Conservation (phyloP, 1,140 invertebrate species). For the Thaumatotibia leucotreta region DNA sequence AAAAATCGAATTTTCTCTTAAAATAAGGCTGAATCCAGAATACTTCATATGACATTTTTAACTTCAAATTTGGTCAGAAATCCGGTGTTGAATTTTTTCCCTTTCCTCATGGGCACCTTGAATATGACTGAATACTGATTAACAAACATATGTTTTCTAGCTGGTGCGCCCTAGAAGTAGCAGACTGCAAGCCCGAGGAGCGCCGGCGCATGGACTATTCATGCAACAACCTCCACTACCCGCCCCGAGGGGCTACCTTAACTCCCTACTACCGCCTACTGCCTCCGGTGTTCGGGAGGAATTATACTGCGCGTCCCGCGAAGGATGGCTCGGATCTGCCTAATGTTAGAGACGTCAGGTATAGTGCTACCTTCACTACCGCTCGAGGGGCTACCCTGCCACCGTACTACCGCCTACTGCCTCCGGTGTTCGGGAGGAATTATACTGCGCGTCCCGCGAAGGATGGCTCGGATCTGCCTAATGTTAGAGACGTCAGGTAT, state of each 20-base stretch:
- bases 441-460: not conserved
- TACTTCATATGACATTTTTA: no score
- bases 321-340: slow-evolving; percentile 21
- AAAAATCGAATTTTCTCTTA: no score
- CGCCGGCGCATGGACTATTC: slow-evolving; percentile 32
- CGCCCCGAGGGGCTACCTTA: slow-evolving; percentile 24
- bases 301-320: slow-evolving; percentile 19
- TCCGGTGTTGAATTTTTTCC: no score
- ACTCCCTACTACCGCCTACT: slow-evolving; percentile 25
- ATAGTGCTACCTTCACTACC: slow-evolving; percentile 16
- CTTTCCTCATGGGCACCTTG: no score
- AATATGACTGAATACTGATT: no score
- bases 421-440: not conserved
- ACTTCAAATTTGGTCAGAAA: no score
- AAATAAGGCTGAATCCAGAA: no score
- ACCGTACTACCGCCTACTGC: slow-evolving; percentile 20
- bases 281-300: slow-evolving; percentile 21
- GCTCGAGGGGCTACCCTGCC: slow-evolving; percentile 16
- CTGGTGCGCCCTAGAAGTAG: slow-evolving; percentile 16
- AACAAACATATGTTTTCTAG: not conserved
- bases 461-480: not conserved
- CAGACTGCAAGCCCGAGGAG: slow-evolving; percentile 19
- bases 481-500: not conserved
- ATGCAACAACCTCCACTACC: slow-evolving; percentile 29
- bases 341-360: not conserved